Percentiles rank a stretch among this genome's conserved stretches.
Conservation (phyloP, 2,113 vertebrate species). For the Microcebus lehilahytsara region DNA sequence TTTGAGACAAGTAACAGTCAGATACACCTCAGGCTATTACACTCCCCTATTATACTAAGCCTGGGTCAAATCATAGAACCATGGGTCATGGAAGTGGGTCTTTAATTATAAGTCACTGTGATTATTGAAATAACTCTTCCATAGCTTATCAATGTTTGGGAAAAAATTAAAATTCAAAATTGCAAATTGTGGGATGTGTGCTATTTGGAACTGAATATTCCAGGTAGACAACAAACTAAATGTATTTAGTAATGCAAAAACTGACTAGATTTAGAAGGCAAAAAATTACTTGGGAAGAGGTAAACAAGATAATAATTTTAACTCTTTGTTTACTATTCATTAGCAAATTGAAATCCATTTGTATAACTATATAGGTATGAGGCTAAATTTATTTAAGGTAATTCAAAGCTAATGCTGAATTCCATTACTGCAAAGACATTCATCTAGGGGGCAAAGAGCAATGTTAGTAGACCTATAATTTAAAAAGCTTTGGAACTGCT, state of each 20-base stretch:
- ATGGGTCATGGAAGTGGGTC: not conserved
- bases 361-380: not conserved
- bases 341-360: not conserved
- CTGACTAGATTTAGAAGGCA: not conserved
- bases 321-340: not conserved
- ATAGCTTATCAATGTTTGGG: not conserved
- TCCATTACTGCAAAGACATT: not conserved
- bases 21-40: not conserved
- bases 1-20: not conserved
- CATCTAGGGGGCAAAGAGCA: not conserved
- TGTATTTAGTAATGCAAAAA: not conserved
- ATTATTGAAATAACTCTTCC: not conserved
- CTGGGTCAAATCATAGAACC: not conserved
- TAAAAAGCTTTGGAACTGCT: not conserved
- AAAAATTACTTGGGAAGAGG: not conserved
- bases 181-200: not conserved
- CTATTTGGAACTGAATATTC: not conserved
- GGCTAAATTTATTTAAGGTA: not conserved
- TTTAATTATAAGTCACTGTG: not conserved
- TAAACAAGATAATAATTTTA: not conserved
- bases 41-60: not conserved
- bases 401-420: not conserved
- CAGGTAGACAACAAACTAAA: not conserved
- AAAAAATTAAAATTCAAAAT: not conserved
- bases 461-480: not conserved